Evolutionary conservation across 2,113 vertebrate species (phyloP).

Genomic region (Sceloporus tristichus): DNA sequence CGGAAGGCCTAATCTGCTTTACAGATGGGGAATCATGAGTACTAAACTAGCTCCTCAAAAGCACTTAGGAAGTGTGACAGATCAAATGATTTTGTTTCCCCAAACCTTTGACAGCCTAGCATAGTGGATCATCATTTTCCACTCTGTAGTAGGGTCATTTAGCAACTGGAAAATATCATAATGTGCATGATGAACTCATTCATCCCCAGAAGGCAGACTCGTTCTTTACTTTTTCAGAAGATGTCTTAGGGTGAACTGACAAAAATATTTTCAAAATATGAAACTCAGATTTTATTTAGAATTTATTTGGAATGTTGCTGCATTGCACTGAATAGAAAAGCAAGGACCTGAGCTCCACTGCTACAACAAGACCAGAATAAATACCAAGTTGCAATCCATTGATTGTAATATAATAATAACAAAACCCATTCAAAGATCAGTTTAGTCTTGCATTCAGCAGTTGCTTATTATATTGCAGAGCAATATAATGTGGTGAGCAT

Average conservation of each 20-base stretch:
- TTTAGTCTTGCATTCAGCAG: background rate
- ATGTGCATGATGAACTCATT: background rate
- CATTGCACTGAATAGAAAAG: conserved; percentile 11
- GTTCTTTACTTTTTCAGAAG: background rate
- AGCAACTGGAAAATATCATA: background rate
- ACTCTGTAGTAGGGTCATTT: background rate
- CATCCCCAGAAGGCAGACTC: background rate
- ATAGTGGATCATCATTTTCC: background rate
- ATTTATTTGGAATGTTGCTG: conserved; percentile 24
- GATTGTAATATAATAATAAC: background rate
- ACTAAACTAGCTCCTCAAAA: background rate
- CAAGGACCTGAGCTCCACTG: background rate
- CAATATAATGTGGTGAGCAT: background rate
- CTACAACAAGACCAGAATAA: background rate
- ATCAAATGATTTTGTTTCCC: too few relatives aligned
- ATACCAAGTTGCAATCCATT: background rate
- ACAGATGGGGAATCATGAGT: background rate
- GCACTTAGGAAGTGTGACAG: background rate
- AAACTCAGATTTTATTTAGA: conserved; percentile 1
- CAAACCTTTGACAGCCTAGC: background rate
- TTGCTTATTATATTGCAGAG: background rate
- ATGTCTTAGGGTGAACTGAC: background rate
- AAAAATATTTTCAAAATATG: conserved; percentile 16
- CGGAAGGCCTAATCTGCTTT: background rate
- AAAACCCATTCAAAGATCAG: background rate